Evolutionary conservation across 2,888 invertebrate species (phyloP).

Genomic region (Drosophila monieri): DNA sequence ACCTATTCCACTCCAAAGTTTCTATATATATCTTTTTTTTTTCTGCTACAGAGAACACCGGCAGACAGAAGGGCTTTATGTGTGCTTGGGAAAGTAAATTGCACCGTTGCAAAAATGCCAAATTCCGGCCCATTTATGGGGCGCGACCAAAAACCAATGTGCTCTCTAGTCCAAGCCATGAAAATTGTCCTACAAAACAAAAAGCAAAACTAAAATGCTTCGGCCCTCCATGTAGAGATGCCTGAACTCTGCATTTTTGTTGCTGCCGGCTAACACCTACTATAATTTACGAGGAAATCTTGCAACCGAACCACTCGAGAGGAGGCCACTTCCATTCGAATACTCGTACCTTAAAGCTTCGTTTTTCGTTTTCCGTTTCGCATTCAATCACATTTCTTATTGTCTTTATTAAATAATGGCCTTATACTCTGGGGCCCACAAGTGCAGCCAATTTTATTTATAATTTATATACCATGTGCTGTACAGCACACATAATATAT

Average conservation of each 20-base stretch:
- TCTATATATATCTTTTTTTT: slow-evolving; percentile 1
- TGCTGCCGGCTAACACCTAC: slow-evolving; percentile 32
- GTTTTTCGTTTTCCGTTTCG: not conserved
- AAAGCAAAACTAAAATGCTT: slow-evolving; percentile 17
- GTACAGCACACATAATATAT: slow-evolving; percentile 1
- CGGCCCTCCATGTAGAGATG: slow-evolving; percentile 30
- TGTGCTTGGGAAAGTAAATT: slow-evolving; percentile 25
- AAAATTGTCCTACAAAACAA: slow-evolving; percentile 27
- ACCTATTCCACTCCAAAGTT: slow-evolving; percentile 17
- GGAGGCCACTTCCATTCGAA: not conserved
- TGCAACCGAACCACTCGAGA: slow-evolving; percentile 25
- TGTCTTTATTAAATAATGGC: not conserved
- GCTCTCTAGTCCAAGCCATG: slow-evolving; percentile 10
- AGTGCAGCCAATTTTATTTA: slow-evolving; percentile 4
- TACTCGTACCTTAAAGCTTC: not conserved
- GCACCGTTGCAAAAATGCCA: slow-evolving; percentile 47
- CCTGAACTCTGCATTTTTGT: slow-evolving; percentile 28
- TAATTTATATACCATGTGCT: slow-evolving; percentile 1
- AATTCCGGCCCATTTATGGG: slow-evolving; percentile 45
- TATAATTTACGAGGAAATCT: slow-evolving; percentile 34
- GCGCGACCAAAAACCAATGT: slow-evolving; percentile 39
- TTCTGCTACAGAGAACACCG: slow-evolving; percentile 8
- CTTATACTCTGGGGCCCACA: not conserved
- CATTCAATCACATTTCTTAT: slow-evolving; percentile 1
- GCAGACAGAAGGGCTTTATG: slow-evolving; percentile 18